Evolutionary conservation across 2,113 vertebrate species (phyloP).

Genomic region (Alaudala cheleensis): DNA sequence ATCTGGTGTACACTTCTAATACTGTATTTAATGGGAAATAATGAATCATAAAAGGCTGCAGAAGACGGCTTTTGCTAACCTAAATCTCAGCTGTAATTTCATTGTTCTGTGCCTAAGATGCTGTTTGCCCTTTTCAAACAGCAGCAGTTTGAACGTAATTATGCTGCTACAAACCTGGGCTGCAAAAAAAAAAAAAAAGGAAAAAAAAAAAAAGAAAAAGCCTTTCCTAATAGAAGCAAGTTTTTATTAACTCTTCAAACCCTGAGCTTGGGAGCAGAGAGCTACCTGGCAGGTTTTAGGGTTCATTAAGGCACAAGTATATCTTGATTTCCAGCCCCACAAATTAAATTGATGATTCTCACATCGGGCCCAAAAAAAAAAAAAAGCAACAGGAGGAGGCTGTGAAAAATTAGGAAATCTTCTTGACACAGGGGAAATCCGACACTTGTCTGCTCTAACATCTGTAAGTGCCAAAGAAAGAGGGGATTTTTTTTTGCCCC

Average conservation of each 20-base stretch:
- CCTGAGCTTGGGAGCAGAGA: constrained; percentile 52
- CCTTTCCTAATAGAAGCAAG: constrained; percentile 68
- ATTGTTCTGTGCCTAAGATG: constrained; percentile 86
- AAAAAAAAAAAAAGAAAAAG: constrained; percentile 48
- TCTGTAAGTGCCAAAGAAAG: constrained; percentile 54
- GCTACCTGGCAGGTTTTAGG: constrained; percentile 21
- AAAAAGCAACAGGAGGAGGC: constrained; percentile 63
- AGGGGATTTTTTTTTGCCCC: background rate
- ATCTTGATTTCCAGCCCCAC: background rate
- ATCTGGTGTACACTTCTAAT: constrained; percentile 88
- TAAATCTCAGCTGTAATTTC: constrained; percentile 90
- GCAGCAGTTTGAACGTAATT: constrained; percentile 83
- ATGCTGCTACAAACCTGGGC: constrained; percentile 76
- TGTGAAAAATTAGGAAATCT: constrained; percentile 66
- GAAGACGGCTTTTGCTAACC: constrained; percentile 85
- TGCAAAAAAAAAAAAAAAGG: constrained; percentile 17
- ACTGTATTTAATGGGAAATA: constrained; percentile 90
- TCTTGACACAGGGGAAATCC: constrained; percentile 64
- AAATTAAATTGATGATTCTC: background rate
- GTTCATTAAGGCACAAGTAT: background rate
- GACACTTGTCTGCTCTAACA: constrained; percentile 65
- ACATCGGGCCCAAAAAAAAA: background rate
- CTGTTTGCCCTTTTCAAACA: constrained; percentile 83
- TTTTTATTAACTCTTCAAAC: constrained; percentile 79
- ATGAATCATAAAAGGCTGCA: constrained; percentile 86